Conservation (phyloP, 2,888 invertebrate genomes). For the Ferdinandea cuprea region DNA sequence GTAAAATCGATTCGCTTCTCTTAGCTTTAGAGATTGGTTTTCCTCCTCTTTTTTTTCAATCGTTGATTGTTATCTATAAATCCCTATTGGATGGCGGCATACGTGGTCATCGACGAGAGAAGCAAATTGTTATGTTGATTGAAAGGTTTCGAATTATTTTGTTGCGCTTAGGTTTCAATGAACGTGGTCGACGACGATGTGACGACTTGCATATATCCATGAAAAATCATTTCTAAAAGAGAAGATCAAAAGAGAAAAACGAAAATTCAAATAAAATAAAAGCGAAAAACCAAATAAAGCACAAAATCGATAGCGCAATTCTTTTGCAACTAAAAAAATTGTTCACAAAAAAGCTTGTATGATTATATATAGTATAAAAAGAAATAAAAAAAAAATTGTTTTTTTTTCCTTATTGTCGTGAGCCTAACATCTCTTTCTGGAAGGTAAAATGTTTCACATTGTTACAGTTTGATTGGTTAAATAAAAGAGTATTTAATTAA, state of each 20-base stretch:
- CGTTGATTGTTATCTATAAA: conserved; percentile 50
- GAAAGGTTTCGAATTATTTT: conserved; percentile 47
- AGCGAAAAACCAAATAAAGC: conserved; percentile 74
- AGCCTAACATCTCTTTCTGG: conserved; percentile 41
- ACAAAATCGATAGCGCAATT: conserved; percentile 71
- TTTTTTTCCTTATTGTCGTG: conserved; percentile 44
- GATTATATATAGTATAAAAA: background rate
- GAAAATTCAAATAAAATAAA: conserved; percentile 75
- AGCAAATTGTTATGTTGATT: conserved; percentile 63
- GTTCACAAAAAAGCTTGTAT: conserved; percentile 43
- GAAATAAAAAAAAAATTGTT: conserved; percentile 16
- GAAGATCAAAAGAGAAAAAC: conserved; percentile 60
- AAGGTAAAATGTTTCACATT: conserved; percentile 29
- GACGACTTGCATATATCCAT: conserved; percentile 73
- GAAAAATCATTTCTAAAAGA: conserved; percentile 75
- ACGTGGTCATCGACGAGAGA: conserved; percentile 48
- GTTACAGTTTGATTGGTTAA: conserved; percentile 30
- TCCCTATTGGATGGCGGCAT: conserved; percentile 40
- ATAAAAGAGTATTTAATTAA: conserved; percentile 10
- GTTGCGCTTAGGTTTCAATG: conserved; percentile 67
- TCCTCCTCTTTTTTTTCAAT: conserved; percentile 21
- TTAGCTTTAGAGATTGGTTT: conserved; percentile 10
- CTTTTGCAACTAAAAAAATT: conserved; percentile 65
- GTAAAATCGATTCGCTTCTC: conserved; percentile 10
- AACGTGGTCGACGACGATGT: conserved; percentile 63